phyloP scores from a whole-genome alignment of 2,888 invertebrate genomes.

The Lithosia quadra region DNA sequence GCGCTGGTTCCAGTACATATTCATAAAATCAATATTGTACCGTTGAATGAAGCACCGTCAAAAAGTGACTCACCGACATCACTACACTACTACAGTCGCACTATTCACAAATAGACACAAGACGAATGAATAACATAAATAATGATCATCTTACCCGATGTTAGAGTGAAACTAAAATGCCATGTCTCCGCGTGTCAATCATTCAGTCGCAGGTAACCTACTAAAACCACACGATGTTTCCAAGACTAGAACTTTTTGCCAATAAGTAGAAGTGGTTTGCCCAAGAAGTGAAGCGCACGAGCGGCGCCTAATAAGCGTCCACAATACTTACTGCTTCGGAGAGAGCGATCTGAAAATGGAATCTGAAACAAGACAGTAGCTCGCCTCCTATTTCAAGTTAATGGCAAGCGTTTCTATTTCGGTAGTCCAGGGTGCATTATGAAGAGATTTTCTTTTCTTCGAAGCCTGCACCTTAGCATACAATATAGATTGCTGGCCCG shows the following conservation, averaged over 20 bases:
- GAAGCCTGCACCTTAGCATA: no score
- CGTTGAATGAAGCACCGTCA: conserved; percentile 48
- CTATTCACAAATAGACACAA: conserved; percentile 50
- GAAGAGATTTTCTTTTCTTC: no score
- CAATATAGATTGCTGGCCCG: no score
- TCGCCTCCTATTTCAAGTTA: no score
- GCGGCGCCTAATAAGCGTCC: no score
- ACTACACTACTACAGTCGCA: conserved; percentile 47
- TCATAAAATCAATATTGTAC: conserved; percentile 43
- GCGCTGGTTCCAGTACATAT: conserved; percentile 38
- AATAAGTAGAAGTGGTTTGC: no score
- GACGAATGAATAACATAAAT: conserved; percentile 12
- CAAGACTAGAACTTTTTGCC: background rate
- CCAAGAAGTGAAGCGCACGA: no score
- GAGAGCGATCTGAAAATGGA: no score
- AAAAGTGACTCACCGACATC: conserved; percentile 61
- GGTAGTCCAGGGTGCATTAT: no score
- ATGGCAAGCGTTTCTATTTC: no score
- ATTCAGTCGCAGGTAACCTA: background rate
- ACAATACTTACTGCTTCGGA: no score
- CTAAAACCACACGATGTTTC: background rate
- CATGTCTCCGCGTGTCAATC: background rate
- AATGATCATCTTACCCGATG: background rate
- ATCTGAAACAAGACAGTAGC: no score
- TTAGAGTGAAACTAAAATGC: background rate